Conservation (phyloP, 2,888 invertebrate genomes). For the Daptonema setosum region DNA sequence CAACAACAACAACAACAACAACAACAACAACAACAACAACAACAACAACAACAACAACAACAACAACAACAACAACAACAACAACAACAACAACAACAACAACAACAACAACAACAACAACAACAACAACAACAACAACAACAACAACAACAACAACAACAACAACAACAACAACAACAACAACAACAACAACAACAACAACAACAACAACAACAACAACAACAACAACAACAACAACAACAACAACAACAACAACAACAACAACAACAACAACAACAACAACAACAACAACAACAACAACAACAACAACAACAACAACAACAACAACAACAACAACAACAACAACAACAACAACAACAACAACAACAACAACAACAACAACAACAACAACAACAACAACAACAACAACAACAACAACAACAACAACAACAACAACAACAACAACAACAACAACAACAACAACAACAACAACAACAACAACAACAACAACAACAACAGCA, state of each 20-base stretch:
- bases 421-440: not conserved
- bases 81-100: not conserved
- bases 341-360: not conserved
- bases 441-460: not conserved
- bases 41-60: not conserved
- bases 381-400: not conserved
- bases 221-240: not conserved
- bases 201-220: not conserved
- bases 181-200: not conserved
- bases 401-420: not conserved
- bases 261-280: not conserved
- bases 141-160: not conserved
- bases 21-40: not conserved
- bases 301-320: not conserved
- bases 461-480: not conserved
- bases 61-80: not conserved
- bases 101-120: not conserved
- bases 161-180: not conserved
- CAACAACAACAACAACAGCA: not conserved
- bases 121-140: not conserved
- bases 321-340: not conserved
- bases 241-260: not conserved
- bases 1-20: no score
- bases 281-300: not conserved
- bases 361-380: not conserved